These are phyloP conservation scores for Myiotriccus ornatus DNA, from an alignment of 2,797 vertebrate genomes.

Conservation along the genomic window DNA sequence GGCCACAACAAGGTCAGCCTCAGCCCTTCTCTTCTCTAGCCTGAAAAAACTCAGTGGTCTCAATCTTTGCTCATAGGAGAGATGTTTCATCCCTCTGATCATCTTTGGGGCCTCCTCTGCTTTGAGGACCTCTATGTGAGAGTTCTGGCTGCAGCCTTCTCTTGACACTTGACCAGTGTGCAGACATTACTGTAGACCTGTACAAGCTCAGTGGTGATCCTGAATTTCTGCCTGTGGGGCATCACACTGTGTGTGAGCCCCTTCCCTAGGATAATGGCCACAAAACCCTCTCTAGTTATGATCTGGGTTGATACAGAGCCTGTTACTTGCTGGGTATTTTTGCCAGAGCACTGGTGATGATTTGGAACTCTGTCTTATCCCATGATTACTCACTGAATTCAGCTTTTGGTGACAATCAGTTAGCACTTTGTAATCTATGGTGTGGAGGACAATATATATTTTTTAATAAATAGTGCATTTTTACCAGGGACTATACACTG, in stretches of 20 bases:
- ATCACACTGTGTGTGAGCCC: background rate
- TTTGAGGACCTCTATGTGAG: rapidly evolving
- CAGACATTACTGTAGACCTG: background rate
- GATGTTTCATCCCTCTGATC: background rate
- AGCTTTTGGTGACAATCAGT: background rate
- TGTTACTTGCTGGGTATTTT: background rate
- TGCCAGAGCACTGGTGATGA: background rate
- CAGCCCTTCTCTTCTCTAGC: background rate
- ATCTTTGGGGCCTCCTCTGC: background rate
- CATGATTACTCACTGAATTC: background rate
- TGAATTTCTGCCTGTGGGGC: background rate
- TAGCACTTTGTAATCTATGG: background rate
- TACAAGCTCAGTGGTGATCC: background rate
- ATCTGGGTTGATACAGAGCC: background rate
- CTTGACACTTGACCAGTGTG: background rate
- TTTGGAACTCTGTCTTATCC: background rate
- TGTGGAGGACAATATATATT: background rate
- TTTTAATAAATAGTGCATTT: background rate
- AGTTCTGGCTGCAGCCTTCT: background rate
- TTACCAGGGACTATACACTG: background rate
- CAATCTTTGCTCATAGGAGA: background rate
- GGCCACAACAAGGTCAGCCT: background rate
- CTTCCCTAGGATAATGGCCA: background rate
- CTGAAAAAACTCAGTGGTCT: background rate
- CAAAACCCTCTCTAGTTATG: background rate